Conservation (phyloP, 1,140 invertebrate genomes). For the Marisa cornuarietis region DNA sequence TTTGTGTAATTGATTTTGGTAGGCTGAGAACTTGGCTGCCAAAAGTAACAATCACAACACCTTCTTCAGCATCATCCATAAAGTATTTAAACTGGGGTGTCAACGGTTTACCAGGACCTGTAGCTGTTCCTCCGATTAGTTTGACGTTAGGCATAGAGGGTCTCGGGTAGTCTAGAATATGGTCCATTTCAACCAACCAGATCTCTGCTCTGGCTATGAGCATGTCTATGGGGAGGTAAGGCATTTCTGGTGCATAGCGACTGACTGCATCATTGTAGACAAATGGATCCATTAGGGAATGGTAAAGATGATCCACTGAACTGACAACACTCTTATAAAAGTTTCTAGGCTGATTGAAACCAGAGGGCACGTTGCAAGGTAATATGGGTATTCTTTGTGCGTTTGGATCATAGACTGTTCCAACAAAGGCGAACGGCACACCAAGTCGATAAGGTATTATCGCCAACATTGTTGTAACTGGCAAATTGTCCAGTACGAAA, state of each 20-base stretch:
- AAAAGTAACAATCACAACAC: slow-evolving; percentile 40
- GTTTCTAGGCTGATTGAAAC: background rate
- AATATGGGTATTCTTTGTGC: slow-evolving; percentile 5
- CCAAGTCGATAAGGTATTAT: slow-evolving; percentile 31
- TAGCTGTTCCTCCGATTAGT: slow-evolving; percentile 35
- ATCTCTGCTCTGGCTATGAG: slow-evolving; percentile 25
- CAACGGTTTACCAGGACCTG: slow-evolving; percentile 22
- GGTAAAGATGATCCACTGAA: background rate
- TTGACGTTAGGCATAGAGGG: slow-evolving; percentile 41
- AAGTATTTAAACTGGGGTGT: slow-evolving; percentile 26
- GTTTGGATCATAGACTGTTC: background rate
- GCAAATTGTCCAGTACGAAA: slow-evolving; percentile 15
- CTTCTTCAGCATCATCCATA: slow-evolving; percentile 34
- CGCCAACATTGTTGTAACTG: slow-evolving; percentile 4
- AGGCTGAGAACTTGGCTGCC: slow-evolving; percentile 32
- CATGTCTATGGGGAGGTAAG: slow-evolving; percentile 15
- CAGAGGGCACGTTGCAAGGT: slow-evolving; percentile 6
- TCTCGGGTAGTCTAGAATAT: slow-evolving; percentile 35
- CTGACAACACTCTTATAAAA: slow-evolving; percentile 7
- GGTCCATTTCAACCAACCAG: slow-evolving; percentile 34
- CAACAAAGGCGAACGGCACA: slow-evolving; percentile 26
- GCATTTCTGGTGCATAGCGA: slow-evolving; percentile 25
- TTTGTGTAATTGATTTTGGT: slow-evolving; percentile 23
- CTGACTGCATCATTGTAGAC: background rate
- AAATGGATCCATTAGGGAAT: background rate